Evolutionary conservation across 2,888 invertebrate genomes (phyloP), one percentile per base, ranked within the genome.

Genomic region (Lithophane semibrunnea): DNA sequence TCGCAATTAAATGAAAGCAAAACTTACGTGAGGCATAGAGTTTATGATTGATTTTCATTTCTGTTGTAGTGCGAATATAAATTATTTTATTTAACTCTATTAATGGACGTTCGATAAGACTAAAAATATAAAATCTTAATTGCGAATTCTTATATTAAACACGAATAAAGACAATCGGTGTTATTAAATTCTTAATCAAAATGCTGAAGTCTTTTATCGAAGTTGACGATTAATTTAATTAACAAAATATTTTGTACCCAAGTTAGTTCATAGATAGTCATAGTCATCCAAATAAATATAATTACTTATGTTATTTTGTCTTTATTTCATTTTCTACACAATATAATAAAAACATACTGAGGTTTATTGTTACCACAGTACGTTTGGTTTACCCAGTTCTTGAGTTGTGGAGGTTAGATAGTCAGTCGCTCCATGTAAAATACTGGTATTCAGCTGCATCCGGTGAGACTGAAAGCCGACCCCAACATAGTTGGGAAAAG

Each of bases 1-100:
- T 78, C 16, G 52, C 75, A 71, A 78, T 81, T 73, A 84, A 73
- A 79, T 66, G 85, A 89, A 87, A 85, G 79, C 70, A 80, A 82
- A 82, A 79, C 67, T 74, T 63, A 71, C 74, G 68, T 42, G 24
- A 71, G 56, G 56, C 60, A 54, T 80, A n/a, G 58, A 70, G n/a
- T 65, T 42, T 65, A 74, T 73, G 68, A 83, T 73, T 63, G 61
- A 73, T 74, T 71, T 77, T 67, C 2, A 72, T 65, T 29, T n/a
- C 4, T 18, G 3, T 37, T 70, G 71, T n/a, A 74, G n/a, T 78
- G 60, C 1, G 42, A 83, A 70, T 49, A 47, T 75, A 54, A 72
- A 77, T 66, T 52, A 65, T 37, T 56, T 49, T 66, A 52, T 61
- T 73, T 70, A 64, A 66, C 12, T 63, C 4, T 54, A 52, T 3